phyloP scores from a whole-genome alignment of 2,888 invertebrate genomes.

The Pollenia amentaria region DNA sequence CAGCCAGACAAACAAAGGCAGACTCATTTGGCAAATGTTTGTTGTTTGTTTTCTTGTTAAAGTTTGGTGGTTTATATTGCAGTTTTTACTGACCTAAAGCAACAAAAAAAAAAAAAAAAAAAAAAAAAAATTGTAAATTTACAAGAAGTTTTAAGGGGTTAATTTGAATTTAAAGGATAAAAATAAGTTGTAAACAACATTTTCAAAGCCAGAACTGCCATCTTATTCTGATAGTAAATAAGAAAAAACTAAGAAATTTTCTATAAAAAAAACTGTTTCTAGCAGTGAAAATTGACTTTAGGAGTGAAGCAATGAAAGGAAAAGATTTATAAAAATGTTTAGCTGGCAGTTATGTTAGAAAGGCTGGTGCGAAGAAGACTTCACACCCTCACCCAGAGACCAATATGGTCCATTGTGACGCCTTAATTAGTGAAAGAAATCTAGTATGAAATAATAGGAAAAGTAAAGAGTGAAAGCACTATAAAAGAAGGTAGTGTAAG shows the following conservation, averaged over 20 bases:
- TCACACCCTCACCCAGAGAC: too few relatives aligned
- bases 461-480: too few relatives aligned
- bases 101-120: too few relatives aligned
- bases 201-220: too few relatives aligned
- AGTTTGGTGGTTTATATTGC: slow-evolving; percentile 18
- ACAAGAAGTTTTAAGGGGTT: not conserved
- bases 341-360: too few relatives aligned
- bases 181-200: not conserved
- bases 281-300: not conserved
- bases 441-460: too few relatives aligned
- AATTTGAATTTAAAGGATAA: not conserved
- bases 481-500: too few relatives aligned
- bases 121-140: slow-evolving; percentile 8
- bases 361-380: too few relatives aligned
- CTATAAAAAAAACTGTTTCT: not conserved
- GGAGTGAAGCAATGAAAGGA: not conserved
- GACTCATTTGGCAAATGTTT: slow-evolving; percentile 25
- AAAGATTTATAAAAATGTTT: too few relatives aligned
- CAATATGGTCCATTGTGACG: too few relatives aligned
- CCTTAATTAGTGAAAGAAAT: too few relatives aligned
- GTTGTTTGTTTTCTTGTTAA: slow-evolving; percentile 5
- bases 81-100: slow-evolving; percentile 4
- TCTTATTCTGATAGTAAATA: too few relatives aligned
- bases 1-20: slow-evolving; percentile 15
- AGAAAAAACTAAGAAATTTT: not conserved